Conservation (phyloP, 2,797 vertebrate genomes). For the Spinibarbus caldwelli region DNA sequence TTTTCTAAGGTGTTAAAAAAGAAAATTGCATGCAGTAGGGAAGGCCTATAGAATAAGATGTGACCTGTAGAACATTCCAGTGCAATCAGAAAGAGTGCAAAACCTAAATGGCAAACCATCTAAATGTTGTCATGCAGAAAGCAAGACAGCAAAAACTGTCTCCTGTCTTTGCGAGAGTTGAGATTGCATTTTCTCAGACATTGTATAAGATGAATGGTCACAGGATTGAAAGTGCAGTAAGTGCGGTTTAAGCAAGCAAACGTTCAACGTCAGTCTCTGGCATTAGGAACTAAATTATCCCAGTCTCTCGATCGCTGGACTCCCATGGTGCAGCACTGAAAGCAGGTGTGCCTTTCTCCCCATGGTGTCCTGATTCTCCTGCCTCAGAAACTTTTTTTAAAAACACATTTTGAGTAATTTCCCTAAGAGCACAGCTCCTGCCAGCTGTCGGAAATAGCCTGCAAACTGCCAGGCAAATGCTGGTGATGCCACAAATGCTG, state of each 20-base stretch:
- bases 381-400: slow-evolving; percentile 41
- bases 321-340: slow-evolving; percentile 43
- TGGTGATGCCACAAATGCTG: slow-evolving; percentile 13
- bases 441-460: slow-evolving; percentile 46
- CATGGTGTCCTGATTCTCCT: slow-evolving; percentile 33
- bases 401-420: slow-evolving; percentile 59
- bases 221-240: background rate
- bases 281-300: slow-evolving; percentile 55
- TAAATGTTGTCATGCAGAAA: slow-evolving; percentile 12
- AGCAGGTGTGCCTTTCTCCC: slow-evolving; percentile 46
- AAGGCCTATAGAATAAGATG: background rate
- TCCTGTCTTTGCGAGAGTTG: slow-evolving; percentile 6
- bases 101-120: background rate
- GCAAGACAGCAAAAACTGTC: background rate
- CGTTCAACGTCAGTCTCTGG: slow-evolving; percentile 30
- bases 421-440: slow-evolving; percentile 50
- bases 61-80: background rate
- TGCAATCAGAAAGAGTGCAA: background rate
- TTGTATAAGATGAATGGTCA: slow-evolving; percentile 37
- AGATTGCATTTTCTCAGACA: background rate
- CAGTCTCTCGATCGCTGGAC: slow-evolving; percentile 35
- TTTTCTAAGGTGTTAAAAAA: background rate
- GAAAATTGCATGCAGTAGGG: background rate
- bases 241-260: slow-evolving; percentile 42
- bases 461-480: slow-evolving; percentile 42